Evolutionary conservation across 2,888 invertebrate species (phyloP).

Genomic region (Drosophila ustulata): DNA sequence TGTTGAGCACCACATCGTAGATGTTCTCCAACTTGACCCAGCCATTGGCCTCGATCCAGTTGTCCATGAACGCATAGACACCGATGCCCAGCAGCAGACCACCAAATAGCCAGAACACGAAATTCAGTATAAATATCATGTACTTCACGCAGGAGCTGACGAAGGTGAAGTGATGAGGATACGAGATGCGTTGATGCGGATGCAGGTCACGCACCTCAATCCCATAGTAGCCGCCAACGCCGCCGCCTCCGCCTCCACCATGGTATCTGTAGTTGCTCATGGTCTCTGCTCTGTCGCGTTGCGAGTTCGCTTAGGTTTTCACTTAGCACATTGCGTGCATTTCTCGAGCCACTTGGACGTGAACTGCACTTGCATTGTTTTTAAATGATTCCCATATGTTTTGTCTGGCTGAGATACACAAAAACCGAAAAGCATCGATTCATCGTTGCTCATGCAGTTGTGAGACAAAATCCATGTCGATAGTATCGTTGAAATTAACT

Average conservation of each 20-base stretch:
- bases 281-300: slow-evolving; percentile 3
- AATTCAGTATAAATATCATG: slow-evolving; percentile 84
- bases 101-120: slow-evolving; percentile 91
- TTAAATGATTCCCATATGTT: slow-evolving; percentile 2
- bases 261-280: slow-evolving; percentile 82
- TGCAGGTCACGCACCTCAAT: slow-evolving; percentile 77
- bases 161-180: slow-evolving; percentile 80
- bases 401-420: slow-evolving; percentile 12
- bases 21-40: slow-evolving; percentile 92
- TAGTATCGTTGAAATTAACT: too few species aligned
- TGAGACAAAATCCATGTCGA: too few species aligned
- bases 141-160: slow-evolving; percentile 84
- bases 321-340: not conserved
- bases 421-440: slow-evolving; percentile 18
- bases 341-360: not conserved
- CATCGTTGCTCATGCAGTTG: not conserved
- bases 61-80: slow-evolving; percentile 95
- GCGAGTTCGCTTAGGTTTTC: not conserved
- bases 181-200: slow-evolving; percentile 24
- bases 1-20: slow-evolving; percentile 95
- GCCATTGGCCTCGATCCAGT: slow-evolving; percentile 93
- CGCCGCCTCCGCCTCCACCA: slow-evolving; percentile 50
- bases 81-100: slow-evolving; percentile 94
- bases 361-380: slow-evolving; percentile 21
- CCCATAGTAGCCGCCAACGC: slow-evolving; percentile 69